Evolutionary conservation across 2,888 invertebrate species (phyloP).

Genomic region (Phoronis australis): DNA sequence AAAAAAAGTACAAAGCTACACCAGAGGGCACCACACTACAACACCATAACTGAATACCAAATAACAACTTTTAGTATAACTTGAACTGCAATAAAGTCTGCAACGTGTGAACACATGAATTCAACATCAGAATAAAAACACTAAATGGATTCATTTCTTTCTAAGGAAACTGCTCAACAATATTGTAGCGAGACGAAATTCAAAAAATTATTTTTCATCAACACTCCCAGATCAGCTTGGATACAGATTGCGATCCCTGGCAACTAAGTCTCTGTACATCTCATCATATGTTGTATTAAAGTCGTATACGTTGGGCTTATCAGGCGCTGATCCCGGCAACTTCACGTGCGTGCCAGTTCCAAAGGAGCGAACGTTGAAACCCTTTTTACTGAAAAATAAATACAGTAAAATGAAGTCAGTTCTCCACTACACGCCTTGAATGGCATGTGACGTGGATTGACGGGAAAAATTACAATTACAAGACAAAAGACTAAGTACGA

Average conservation of each 20-base stretch:
- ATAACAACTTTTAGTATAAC: no score
- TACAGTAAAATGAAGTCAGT: background rate
- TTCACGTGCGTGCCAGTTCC: slow-evolving; percentile 70
- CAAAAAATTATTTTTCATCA: no score
- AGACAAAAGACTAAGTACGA: background rate
- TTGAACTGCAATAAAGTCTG: no score
- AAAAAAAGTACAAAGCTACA: no score
- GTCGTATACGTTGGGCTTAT: slow-evolving; percentile 91
- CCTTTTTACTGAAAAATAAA: slow-evolving; percentile 72
- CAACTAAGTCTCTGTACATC: slow-evolving; percentile 83
- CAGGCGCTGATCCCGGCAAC: slow-evolving; percentile 87
- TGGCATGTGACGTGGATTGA: background rate
- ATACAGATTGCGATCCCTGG: slow-evolving; percentile 87
- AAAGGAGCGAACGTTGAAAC: slow-evolving; percentile 89
- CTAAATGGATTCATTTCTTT: no score
- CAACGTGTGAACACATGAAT: no score
- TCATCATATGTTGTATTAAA: slow-evolving; percentile 93
- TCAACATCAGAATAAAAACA: no score
- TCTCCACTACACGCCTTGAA: background rate
- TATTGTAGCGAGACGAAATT: no score
- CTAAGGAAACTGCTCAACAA: no score
- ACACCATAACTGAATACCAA: no score
- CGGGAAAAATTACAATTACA: no score
- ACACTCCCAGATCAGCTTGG: slow-evolving; percentile 53
- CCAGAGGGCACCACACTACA: no score